Evolutionary conservation across 2,888 invertebrate species (phyloP).

Genomic region (Lycaena phlaeas): DNA sequence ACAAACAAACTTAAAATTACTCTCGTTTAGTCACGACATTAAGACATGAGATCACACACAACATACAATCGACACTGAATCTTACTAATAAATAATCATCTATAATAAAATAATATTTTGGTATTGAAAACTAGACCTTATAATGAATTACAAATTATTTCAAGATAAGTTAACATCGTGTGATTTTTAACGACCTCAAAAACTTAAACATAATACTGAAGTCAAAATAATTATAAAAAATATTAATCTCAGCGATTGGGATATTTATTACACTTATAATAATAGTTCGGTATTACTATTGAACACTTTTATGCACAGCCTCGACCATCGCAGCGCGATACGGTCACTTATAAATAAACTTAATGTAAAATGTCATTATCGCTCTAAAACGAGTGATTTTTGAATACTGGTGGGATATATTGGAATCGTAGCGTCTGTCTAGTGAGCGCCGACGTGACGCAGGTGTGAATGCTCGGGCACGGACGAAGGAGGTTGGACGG

Average conservation of each 20-base stretch:
- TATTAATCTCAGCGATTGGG: slow-evolving; percentile 64
- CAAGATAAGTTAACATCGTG: slow-evolving; percentile 4
- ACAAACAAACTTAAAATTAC: slow-evolving; percentile 39
- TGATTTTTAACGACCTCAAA: background rate
- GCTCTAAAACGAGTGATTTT: slow-evolving; percentile 72
- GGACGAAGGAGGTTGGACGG: slow-evolving; percentile 39
- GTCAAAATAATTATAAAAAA: slow-evolving; percentile 37
- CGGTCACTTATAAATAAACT: slow-evolving; percentile 57
- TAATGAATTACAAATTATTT: slow-evolving; percentile 28
- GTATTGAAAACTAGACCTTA: slow-evolving; percentile 63
- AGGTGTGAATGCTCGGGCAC: slow-evolving; percentile 53
- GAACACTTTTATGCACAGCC: slow-evolving; percentile 72
- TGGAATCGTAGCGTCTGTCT: slow-evolving; percentile 22
- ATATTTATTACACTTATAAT: slow-evolving; percentile 49
- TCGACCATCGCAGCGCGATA: slow-evolving; percentile 54
- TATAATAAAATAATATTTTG: slow-evolving; percentile 62
- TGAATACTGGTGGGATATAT: slow-evolving; percentile 67
- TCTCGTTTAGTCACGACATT: slow-evolving; percentile 26
- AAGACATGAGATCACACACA: slow-evolving; percentile 62
- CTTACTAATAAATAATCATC: slow-evolving; percentile 65
- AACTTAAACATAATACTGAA: slow-evolving; percentile 53
- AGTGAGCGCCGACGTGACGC: slow-evolving; percentile 58
- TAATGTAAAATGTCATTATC: slow-evolving; percentile 58
- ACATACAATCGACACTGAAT: slow-evolving; percentile 47
- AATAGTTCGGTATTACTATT: slow-evolving; percentile 51